These are phyloP conservation scores for Diarsia dahlii DNA, from an alignment of 2,888 invertebrate species.

Conservation along the genomic window DNA sequence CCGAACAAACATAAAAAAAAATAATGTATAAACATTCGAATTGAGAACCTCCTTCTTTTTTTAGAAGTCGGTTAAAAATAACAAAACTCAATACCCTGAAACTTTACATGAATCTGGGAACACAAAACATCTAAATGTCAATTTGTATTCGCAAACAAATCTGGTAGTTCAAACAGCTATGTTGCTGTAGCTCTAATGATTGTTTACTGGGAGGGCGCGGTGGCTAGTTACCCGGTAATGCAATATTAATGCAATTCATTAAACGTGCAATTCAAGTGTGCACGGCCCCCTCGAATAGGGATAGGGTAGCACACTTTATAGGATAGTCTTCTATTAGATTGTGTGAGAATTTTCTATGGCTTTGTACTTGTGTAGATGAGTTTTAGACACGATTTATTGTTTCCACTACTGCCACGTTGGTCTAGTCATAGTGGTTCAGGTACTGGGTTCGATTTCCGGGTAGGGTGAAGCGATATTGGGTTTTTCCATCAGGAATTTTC, in stretches of 20 bases:
- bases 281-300: conserved; percentile 67
- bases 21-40: no score
- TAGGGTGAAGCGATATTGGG: no score
- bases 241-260: conserved; percentile 91
- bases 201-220: conserved; percentile 84
- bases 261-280: conserved; percentile 87
- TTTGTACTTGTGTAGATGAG: not conserved
- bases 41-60: no score
- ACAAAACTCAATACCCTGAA: conserved; percentile 32
- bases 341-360: conserved; percentile 1
- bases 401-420: not conserved
- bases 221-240: conserved; percentile 88
- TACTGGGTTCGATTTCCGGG: not conserved
- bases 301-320: conserved; percentile 28
- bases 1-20: no score
- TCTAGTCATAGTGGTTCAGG: not conserved
- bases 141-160: conserved; percentile 90
- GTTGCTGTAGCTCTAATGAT: conserved; percentile 83
- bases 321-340: conserved; percentile 49
- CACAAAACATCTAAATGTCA: conserved; percentile 78
- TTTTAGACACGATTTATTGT: not conserved
- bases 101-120: conserved; percentile 53
- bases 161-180: conserved; percentile 82
- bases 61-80: no score
- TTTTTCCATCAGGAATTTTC: no score